Base-by-base conservation (phyloP, 2,113 vertebrate genomes). In the Edolisoma coerulescens region DNA sequence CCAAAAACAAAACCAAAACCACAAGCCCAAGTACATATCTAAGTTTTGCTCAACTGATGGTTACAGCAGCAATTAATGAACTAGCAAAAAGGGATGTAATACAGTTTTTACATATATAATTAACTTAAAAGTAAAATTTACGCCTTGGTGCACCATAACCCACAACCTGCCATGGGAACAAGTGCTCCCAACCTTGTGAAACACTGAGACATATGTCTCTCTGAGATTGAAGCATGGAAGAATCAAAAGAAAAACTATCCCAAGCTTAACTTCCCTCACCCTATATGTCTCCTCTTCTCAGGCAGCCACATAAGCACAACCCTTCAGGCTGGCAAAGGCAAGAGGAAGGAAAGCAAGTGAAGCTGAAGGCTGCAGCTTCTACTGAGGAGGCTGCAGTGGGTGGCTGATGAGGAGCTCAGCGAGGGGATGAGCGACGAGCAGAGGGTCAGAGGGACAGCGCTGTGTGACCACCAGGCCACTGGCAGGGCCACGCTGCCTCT, bases 371-470 rank as follows among this genome's bases (percentile, higher is more conserved):
- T 23, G 37, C 0, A 33, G 59, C 24, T 13, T 12, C 42, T 11
- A 13, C 20, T n/a, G 44, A 2, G 1, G 64, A 64, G 44, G 89
- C 49, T 60, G 52, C 5, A 2, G 37, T 1, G 14, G 39, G 26
- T 0, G 2, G 42, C 10, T 0, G 16, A 13, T 8, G 1, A 47
- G 41, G 75, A 69, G 6, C 68, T 56, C 45, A 32, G 56, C 1
- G 1, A 42, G 27, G 0, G 14, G 32, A 24, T 0, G 4, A 44
- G n/a, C 2, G 0, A 53, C 0, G 5, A 37, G 63, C 22, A 3
- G 37, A 37, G 63, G 76, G 37, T 3, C 1, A 10, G 54, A 80
- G 67, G 71, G 45, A 70, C 59, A 49, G 49, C 0, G 0, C 68
- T 6, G 33, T 1, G 3, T 5, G 22, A 68, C 11, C 49, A 23